Base-by-base conservation (phyloP, 2,888 invertebrate species). In the Galerucella calmariensis region DNA sequence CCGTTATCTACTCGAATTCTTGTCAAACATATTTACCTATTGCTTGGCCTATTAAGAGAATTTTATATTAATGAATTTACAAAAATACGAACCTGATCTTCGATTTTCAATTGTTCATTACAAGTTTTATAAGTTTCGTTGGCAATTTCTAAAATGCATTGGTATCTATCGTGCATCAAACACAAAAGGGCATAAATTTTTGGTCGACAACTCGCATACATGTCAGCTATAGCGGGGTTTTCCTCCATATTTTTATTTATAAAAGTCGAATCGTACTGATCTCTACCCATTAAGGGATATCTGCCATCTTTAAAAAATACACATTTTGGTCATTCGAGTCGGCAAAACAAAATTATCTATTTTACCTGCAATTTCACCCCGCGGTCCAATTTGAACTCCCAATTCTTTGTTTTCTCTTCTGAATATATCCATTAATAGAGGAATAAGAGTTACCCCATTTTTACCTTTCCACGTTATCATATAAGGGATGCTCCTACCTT, bases 111-210 rank as follows among this genome's bases (percentile, higher is more conserved):
- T 24, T 84, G 80, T 14, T 85, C 78, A 12, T 84, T 72, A 51
- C 85, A 81, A 51, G 87, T 84, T 76, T 85, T 86, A 72, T 89
- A 89, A 78, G 82, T 84, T 51, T 88, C 85, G 62, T 85, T 85
- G 0, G 86, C 85, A 16, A 83, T 78, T 62, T 86, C 79, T 12
- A 86, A 84, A 56, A 79, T 82, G 1, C 86, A 83, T n/a, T 77
- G 69, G 71, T 87, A 85, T 48, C 83, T 79, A 14, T 82, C 80
- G 51, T 82, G 80, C 8, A 89, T 79, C 9, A 88, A 81, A 78
- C 87, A 85, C 12, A 87, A 74, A 66, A 90, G 83, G 12, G 87
- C 85, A 77, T 88, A 88, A 69, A 90, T 86, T 82, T 89, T 90
- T 0, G 88, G 88, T 77, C 89, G 82, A 44, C 85, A 85, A 59